phyloP scores from a whole-genome alignment of 2,888 invertebrate species.

The Thymelicus lineola region DNA sequence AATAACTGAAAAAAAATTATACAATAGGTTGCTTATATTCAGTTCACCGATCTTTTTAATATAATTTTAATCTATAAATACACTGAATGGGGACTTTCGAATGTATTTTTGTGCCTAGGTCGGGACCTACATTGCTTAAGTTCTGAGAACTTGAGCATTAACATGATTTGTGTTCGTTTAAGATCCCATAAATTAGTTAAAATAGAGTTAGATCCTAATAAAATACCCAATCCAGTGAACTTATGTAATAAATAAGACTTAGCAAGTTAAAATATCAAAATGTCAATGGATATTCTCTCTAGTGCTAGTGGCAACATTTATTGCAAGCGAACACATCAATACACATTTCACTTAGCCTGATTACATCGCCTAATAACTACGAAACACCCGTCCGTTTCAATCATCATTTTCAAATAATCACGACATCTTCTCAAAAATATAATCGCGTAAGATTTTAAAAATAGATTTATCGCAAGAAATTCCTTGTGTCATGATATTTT shows the following conservation, averaged over 20 bases:
- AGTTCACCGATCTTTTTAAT: not conserved
- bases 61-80: not conserved
- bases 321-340: conserved; percentile 33
- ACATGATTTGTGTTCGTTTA: no score
- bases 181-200: no score
- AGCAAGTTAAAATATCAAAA: not conserved
- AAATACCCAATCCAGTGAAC: no score
- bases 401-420: conserved; percentile 20
- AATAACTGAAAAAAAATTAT: conserved; percentile 15
- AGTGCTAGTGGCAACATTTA: conserved; percentile 32
- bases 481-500: conserved; percentile 33
- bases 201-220: no score
- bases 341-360: conserved; percentile 29
- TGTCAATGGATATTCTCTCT: not conserved
- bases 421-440: conserved; percentile 35
- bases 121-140: not conserved
- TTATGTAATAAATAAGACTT: not conserved
- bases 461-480: conserved; percentile 35
- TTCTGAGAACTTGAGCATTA: no score
- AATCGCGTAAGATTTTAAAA: conserved; percentile 27
- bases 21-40: not conserved
- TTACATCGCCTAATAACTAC: conserved; percentile 17
- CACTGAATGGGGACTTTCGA: not conserved
- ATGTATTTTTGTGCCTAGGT: not conserved
- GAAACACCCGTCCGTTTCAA: conserved; percentile 5